Conservation (phyloP, 2,888 invertebrate genomes). For the Xanthia togata region DNA sequence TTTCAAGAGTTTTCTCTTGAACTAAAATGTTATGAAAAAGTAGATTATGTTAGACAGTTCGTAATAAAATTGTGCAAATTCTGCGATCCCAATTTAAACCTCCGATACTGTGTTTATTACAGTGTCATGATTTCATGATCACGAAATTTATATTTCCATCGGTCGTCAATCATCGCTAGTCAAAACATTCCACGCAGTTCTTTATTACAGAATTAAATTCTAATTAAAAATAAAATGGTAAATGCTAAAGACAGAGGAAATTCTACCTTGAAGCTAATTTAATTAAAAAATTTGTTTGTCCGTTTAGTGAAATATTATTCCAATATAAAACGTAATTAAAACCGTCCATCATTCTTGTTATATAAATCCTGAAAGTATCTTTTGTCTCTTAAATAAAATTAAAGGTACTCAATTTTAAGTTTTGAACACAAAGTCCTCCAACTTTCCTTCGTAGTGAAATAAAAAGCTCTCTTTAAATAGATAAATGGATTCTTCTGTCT, state of each 20-base stretch:
- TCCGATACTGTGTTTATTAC: slow-evolving; percentile 52
- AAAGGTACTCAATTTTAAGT: slow-evolving; percentile 46
- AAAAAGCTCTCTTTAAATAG: slow-evolving; percentile 29
- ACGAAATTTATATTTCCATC: slow-evolving; percentile 59
- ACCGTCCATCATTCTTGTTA: slow-evolving; percentile 53
- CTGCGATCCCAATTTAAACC: slow-evolving; percentile 36
- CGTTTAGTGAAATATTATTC: slow-evolving; percentile 61
- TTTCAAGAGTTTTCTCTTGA: slow-evolving; percentile 1
- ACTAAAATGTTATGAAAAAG: slow-evolving; percentile 25
- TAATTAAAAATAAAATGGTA: slow-evolving; percentile 47
- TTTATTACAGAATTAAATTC: slow-evolving; percentile 52
- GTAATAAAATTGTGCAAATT: slow-evolving; percentile 42
- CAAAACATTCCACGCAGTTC: slow-evolving; percentile 49
- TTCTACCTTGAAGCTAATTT: slow-evolving; percentile 46
- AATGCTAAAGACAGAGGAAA: slow-evolving; percentile 26
- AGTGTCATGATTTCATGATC: slow-evolving; percentile 56
- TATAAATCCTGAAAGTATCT: slow-evolving; percentile 52
- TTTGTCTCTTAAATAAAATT: slow-evolving; percentile 57
- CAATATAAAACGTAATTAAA: slow-evolving; percentile 61
- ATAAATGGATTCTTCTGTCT: slow-evolving; percentile 21
- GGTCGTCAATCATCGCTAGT: slow-evolving; percentile 55
- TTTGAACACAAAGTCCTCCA: slow-evolving; percentile 27
- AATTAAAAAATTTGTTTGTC: slow-evolving; percentile 57
- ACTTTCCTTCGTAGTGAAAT: slow-evolving; percentile 27
- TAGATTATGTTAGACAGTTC: slow-evolving; percentile 21